A percentile compares a stretch with the other conserved stretches of the same genome.
These are phyloP conservation scores for Hypomecis atomaria DNA, from an alignment of 2,888 invertebrate species.

Conservation along the genomic window DNA sequence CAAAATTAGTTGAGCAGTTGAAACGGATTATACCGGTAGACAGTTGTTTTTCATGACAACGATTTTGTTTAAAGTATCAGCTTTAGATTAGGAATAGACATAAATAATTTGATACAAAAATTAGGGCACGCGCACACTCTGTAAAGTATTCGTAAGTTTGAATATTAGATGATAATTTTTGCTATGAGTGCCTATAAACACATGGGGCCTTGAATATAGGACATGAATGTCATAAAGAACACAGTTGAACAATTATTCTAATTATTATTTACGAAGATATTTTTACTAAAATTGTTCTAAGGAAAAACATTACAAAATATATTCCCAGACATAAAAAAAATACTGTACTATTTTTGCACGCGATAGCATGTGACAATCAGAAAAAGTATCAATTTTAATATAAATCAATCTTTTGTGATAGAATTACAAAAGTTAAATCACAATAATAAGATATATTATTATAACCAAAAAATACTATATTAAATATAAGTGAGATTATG, in stretches of 20 bases:
- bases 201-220: no score
- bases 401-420: background rate
- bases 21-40: background rate
- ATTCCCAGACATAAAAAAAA: no score
- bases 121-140: background rate
- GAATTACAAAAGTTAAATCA: constrained; percentile 2
- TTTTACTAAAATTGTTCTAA: no score
- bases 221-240: no score
- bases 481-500: constrained; percentile 19
- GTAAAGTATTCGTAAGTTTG: background rate
- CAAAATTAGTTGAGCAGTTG: constrained; percentile 4
- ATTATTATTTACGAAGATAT: no score
- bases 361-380: no score
- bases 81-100: background rate
- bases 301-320: no score
- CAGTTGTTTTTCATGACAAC: constrained; percentile 8
- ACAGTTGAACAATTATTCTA: no score
- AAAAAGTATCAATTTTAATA: background rate
- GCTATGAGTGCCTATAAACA: no score
- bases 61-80: background rate
- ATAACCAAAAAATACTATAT: constrained; percentile 1
- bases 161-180: background rate
- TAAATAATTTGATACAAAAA: constrained; percentile 1
- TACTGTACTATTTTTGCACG: no score
- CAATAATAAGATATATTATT: constrained; percentile 6